Evolutionary conservation across 2,113 vertebrate genomes (phyloP), one percentile per base, ranked within the genome.

Genomic region (Sakesphorus luctuosus): DNA sequence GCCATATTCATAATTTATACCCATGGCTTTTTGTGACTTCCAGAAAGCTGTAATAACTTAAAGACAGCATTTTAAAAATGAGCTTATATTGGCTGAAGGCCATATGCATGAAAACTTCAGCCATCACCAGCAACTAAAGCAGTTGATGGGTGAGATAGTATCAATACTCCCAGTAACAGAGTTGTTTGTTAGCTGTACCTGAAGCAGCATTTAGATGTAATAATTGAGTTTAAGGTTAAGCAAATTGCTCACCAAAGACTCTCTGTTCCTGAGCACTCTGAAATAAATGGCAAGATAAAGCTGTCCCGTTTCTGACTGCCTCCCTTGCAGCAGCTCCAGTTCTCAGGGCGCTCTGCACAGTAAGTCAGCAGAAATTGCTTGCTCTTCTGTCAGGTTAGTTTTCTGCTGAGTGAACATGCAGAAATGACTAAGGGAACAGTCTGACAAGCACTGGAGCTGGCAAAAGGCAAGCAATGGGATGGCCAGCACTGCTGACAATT

Each of bases 1-100:
- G 17, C 28, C 36, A 29, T 23, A 76, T 77, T 65, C 18, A 63
- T 84, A 58, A 84, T 84, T 86, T 55, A 82, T 80, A 50, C 8
- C 38, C 21, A 29, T 26, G 44, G 16, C 25, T 38, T 74, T 87
- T 58, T 90, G 46, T 78, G 33, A 76, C 62, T 87, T 95, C 21
- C 61, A 92, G 83, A 94, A 96, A 93, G 49, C n/a, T 84, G 71
- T 55, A 53, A n/a, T 56, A 55, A 73, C 18, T 53, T 89, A 55
- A 91, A 89, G 29, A 59, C 16, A 58, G 35, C 43, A 16, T 72
- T 92, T 82, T 13, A 40, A 82, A 79, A 83, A 71, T 31, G 36
- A n/a, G 11, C 43, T 68, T 67, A 80, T 47, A 40, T 13, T 95
- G 31, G 10, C 59, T 76, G n/a, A 58, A 87, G 50, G 61, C 36